Percentiles rank a stretch among this genome's conserved stretches.
Conservation (phyloP, 1,140 invertebrate species). For the Drosophila guanche region DNA sequence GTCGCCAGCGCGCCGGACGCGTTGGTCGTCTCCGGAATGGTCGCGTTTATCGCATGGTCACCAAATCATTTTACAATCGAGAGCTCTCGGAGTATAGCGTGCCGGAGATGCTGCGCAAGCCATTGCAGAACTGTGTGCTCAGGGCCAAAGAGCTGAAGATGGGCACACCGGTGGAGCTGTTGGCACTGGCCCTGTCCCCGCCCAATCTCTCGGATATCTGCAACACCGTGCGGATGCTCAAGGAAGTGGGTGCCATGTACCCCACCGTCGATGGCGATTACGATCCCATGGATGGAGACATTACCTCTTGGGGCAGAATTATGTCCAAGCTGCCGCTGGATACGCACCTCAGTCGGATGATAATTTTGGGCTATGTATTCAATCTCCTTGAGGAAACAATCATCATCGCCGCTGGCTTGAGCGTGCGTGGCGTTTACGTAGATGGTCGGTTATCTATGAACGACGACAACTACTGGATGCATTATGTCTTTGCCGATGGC, state of each 20-base stretch:
- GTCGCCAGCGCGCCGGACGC: conserved; percentile 94
- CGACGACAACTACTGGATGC: conserved; percentile 89
- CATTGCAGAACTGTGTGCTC: conserved; percentile 93
- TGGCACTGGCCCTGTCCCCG: conserved; percentile 93
- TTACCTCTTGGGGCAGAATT: conserved; percentile 93
- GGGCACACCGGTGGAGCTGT: conserved; percentile 91
- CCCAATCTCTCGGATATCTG: conserved; percentile 93
- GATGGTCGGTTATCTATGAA: conserved; percentile 73
- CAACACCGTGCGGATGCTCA: conserved; percentile 91
- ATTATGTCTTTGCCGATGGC: conserved; percentile 91
- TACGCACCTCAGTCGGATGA: conserved; percentile 91
- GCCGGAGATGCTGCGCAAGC: conserved; percentile 92
- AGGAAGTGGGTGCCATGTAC: conserved; percentile 92
- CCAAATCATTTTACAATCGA: conserved; percentile 88
- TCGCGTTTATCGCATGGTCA: conserved; percentile 93
- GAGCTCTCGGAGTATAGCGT: conserved; percentile 84
- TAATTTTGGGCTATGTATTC: conserved; percentile 94
- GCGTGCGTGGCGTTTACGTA: conserved; percentile 89
- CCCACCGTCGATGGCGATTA: conserved; percentile 85
- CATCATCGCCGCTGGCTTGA: conserved; percentile 93
- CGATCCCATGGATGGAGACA: conserved; percentile 90
- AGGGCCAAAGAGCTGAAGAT: conserved; percentile 93
- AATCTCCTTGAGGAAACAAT: conserved; percentile 93
- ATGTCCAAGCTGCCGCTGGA: conserved; percentile 93
- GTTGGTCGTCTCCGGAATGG: conserved; percentile 94